These are phyloP conservation scores for Priocnemis perturbator DNA, from an alignment of 2,888 invertebrate genomes.

Conservation along the genomic window DNA sequence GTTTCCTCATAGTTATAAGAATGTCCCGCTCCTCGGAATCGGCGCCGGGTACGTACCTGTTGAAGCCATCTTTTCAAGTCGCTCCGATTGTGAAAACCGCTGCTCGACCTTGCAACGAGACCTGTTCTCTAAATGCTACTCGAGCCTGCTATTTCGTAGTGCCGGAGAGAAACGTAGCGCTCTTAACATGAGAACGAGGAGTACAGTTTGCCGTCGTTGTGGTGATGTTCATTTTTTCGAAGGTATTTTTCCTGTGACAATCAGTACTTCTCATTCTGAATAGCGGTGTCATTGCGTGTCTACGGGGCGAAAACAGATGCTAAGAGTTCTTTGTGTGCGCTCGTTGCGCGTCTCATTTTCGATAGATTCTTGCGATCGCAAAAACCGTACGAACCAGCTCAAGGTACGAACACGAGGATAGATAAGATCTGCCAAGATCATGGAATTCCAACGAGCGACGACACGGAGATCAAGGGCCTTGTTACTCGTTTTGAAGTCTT, in stretches of 20 bases:
- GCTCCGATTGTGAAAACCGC: slow-evolving; percentile 4
- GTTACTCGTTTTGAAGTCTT: slow-evolving; percentile 82
- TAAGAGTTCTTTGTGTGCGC: background rate
- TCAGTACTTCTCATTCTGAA: no score
- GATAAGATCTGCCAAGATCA: slow-evolving; percentile 79
- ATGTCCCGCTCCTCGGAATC: background rate
- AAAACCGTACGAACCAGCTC: slow-evolving; percentile 85
- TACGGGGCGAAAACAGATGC: background rate
- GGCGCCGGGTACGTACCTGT: background rate
- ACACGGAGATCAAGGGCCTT: slow-evolving; percentile 76
- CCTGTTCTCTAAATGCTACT: no score
- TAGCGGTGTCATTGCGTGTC: background rate
- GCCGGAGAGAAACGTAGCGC: no score
- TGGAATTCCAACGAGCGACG: slow-evolving; percentile 74
- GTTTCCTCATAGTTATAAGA: background rate
- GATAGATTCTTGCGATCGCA: slow-evolving; percentile 85
- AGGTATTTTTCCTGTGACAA: no score
- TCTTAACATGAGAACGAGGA: background rate
- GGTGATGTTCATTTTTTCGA: no score
- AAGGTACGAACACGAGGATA: slow-evolving; percentile 80
- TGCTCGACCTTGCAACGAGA: slow-evolving; percentile 1
- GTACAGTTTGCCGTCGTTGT: no score
- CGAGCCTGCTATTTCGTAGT: no score
- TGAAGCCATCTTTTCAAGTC: slow-evolving; percentile 1
- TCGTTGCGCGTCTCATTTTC: no score